Evolutionary conservation across 2,797 vertebrate genomes (phyloP).

Genomic region (Myotis myotis): DNA sequence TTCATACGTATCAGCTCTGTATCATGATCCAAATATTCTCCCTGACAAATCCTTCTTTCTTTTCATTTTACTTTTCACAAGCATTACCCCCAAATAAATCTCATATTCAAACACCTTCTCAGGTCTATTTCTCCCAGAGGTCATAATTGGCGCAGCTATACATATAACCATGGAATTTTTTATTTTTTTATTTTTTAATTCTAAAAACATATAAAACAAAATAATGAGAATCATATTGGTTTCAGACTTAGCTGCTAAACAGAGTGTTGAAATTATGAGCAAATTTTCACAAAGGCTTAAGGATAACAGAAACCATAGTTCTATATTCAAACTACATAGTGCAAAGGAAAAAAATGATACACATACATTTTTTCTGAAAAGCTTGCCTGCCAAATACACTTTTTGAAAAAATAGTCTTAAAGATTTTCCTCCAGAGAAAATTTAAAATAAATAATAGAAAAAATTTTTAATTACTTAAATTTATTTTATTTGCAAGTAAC

Average conservation of each 20-base stretch:
- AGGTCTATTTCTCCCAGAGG: background rate
- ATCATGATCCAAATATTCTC: background rate
- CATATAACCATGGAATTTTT: background rate
- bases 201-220: background rate
- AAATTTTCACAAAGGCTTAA: background rate
- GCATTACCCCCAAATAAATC: background rate
- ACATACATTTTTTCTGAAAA: background rate
- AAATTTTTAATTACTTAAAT: background rate
- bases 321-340: background rate
- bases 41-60: background rate
- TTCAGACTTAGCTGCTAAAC: background rate
- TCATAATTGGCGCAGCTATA: background rate
- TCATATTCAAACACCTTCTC: background rate
- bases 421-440: background rate
- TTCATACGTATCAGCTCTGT: background rate
- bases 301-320: background rate
- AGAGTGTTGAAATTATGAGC: background rate
- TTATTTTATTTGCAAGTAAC: background rate
- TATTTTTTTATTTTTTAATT: background rate
- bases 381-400: background rate
- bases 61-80: background rate
- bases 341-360: background rate
- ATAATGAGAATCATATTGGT: background rate
- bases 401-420: background rate
- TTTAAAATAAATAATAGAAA: background rate